Percentiles rank a stretch among this genome's conserved stretches.
These are phyloP conservation scores for Petaurus breviceps DNA, from an alignment of 2,113 vertebrate species.

Conservation along the genomic window DNA sequence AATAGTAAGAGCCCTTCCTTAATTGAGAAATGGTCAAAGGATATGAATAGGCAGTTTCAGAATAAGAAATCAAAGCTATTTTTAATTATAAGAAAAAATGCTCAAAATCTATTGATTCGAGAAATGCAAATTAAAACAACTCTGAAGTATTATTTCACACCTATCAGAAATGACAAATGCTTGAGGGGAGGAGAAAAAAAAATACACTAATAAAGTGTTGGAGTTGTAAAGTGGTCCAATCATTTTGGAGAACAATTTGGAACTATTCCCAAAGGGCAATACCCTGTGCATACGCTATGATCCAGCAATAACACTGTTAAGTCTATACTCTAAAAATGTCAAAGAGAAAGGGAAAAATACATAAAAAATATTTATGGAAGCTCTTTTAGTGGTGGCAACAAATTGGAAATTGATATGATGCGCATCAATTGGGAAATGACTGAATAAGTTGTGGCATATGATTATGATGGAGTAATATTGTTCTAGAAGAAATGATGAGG, in stretches of 20 bases:
- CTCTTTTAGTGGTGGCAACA: not conserved
- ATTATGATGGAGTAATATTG: not conserved
- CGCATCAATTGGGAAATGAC: not conserved
- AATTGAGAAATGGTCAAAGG: not conserved
- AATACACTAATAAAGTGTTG: not conserved
- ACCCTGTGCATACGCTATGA: not conserved
- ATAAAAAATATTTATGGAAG: not conserved
- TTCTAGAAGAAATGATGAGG: not conserved
- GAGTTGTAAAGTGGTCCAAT: not conserved
- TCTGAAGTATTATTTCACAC: not conserved
- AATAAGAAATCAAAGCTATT: not conserved
- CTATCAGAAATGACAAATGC: not conserved
- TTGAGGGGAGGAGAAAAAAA: not conserved
- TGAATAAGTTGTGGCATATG: not conserved
- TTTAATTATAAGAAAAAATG: not conserved
- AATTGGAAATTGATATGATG: not conserved
- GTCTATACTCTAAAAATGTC: not conserved
- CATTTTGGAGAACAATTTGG: not conserved
- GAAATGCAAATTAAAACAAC: not conserved
- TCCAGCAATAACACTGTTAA: not conserved
- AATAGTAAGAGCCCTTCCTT: not conserved
- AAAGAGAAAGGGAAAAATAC: not conserved
- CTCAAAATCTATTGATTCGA: not conserved
- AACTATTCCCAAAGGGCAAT: not conserved
- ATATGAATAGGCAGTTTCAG: not conserved